Conservation (phyloP, 2,797 vertebrate genomes). For the Enteromius argenteus region DNA sequence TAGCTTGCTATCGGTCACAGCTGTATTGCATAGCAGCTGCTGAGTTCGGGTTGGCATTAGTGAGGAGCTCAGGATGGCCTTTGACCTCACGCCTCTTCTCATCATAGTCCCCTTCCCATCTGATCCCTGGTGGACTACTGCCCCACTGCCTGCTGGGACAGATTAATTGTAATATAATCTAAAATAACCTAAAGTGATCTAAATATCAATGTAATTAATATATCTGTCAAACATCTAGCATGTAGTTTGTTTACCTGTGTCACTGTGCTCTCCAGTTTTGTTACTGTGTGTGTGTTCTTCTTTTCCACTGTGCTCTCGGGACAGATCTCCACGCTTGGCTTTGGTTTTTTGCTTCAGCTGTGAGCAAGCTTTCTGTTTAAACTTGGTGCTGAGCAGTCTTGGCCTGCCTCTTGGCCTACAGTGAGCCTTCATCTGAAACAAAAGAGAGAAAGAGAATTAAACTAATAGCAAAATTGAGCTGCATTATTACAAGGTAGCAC, state of each 20-base stretch:
- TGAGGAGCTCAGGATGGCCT: slow-evolving; percentile 63
- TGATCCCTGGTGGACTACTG: slow-evolving; percentile 70
- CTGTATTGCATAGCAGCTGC: slow-evolving; percentile 40
- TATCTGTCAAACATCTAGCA: neutral
- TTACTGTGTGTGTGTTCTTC: slow-evolving; percentile 61
- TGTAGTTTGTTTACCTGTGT: slow-evolving; percentile 45
- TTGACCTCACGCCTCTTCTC: slow-evolving; percentile 77
- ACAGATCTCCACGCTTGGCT: slow-evolving; percentile 78
- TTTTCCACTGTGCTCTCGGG: slow-evolving; percentile 64
- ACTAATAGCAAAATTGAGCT: neutral
- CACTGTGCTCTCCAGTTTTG: slow-evolving; percentile 28
- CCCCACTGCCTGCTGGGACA: slow-evolving; percentile 49
- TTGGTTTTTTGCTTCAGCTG: slow-evolving; percentile 89
- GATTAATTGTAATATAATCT: neutral
- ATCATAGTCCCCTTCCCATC: slow-evolving; percentile 64
- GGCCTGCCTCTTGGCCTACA: slow-evolving; percentile 80
- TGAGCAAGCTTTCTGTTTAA: slow-evolving; percentile 68
- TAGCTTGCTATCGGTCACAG: slow-evolving; percentile 43
- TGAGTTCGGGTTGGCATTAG: slow-evolving; percentile 41
- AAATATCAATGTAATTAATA: neutral
- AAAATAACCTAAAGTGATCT: neutral
- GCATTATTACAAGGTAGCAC: neutral
- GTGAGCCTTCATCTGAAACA: slow-evolving; percentile 80
- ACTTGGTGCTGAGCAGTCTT: slow-evolving; percentile 78
- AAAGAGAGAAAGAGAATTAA: slow-evolving; percentile 7